These are phyloP conservation scores for Astreopora myriophthalma DNA, from an alignment of 64 coral and sea anemone species.

Conservation along the genomic window DNA sequence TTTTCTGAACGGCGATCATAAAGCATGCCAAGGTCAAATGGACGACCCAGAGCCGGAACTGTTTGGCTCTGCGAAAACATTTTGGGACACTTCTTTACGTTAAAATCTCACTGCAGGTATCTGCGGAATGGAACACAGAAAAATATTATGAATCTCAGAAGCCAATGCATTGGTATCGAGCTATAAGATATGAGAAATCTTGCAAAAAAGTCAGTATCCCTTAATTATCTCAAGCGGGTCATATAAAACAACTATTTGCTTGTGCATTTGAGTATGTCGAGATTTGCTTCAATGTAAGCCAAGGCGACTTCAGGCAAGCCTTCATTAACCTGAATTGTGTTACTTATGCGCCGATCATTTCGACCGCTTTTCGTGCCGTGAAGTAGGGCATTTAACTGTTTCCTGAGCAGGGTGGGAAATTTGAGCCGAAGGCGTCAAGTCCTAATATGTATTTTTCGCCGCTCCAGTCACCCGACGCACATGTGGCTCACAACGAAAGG, in stretches of 20 bases:
- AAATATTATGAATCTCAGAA: not conserved
- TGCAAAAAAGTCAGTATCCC: not conserved
- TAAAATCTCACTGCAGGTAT: no score
- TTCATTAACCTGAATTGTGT: not conserved
- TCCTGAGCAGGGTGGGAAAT: not conserved
- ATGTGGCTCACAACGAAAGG: no score
- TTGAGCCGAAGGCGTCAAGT: not conserved
- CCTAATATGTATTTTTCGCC: not conserved
- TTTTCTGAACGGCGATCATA: slow-evolving; percentile 59
- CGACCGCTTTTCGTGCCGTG: not conserved
- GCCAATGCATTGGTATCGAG: not conserved
- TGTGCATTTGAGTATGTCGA: not conserved
- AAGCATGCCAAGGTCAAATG: slow-evolving; percentile 68
- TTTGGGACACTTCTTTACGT: not conserved
- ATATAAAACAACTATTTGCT: not conserved
- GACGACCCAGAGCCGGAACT: slow-evolving; percentile 54
- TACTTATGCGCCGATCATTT: not conserved
- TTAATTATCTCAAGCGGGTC: not conserved
- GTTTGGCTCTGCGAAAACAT: slow-evolving; percentile 11
- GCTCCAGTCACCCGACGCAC: no score
- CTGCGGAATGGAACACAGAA: no score
- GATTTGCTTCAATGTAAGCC: not conserved
- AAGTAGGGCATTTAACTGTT: not conserved
- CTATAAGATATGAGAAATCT: not conserved
- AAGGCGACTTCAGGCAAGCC: not conserved